Percentiles rank a stretch among this genome's conserved stretches.
Conservation (phyloP, 2,888 invertebrate species). For the Ferrisia virgata region DNA sequence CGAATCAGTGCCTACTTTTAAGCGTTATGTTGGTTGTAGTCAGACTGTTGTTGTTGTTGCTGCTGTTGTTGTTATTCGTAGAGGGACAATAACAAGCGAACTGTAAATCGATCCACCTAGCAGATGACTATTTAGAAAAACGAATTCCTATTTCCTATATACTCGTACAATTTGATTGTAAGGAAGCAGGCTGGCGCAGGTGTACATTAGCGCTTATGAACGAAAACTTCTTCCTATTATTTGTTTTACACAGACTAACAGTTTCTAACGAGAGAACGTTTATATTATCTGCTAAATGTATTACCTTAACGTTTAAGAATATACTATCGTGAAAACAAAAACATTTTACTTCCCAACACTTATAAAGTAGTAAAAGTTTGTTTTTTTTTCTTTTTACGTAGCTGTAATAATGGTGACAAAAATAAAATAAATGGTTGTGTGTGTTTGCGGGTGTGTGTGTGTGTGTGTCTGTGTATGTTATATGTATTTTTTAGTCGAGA, state of each 20-base stretch:
- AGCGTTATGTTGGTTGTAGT: neutral
- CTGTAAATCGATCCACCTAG: neutral
- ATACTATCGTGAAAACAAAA: neutral
- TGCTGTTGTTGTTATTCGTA: too few species aligned
- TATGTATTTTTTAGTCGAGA: too few species aligned
- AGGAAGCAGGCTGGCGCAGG: neutral
- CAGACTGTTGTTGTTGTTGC: too few species aligned
- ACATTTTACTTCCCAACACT: neutral
- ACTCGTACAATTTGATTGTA: neutral
- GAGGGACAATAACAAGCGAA: neutral
- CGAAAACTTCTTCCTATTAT: neutral
- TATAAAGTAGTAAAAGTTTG: neutral
- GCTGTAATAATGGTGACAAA: neutral
- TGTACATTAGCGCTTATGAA: neutral
- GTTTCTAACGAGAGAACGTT: neutral
- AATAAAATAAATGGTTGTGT: neutral
- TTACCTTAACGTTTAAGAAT: neutral
- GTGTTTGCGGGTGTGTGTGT: neutral
- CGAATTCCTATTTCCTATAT: too few species aligned
- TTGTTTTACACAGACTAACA: neutral
- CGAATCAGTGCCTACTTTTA: neutral
- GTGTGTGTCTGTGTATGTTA: neutral
- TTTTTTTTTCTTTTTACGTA: neutral
- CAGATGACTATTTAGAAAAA: neutral
- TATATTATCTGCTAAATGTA: neutral